Conservation (phyloP, 2,888 invertebrate species). For the Eilema sororculum region DNA sequence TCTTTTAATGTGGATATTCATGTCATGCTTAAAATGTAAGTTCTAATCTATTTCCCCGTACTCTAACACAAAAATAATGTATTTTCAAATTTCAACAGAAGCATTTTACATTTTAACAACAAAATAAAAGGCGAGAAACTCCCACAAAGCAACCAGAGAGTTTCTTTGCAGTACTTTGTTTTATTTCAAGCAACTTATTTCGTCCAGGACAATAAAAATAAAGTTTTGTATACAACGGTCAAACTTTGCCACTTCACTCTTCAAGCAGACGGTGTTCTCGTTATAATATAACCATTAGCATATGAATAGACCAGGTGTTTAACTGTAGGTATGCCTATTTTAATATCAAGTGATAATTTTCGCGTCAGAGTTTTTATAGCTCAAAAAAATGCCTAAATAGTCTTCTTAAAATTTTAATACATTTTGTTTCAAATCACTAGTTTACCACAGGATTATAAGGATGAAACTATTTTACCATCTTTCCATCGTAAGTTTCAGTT, state of each 20-base stretch:
- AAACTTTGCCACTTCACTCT: slow-evolving; percentile 39
- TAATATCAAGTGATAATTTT: slow-evolving; percentile 26
- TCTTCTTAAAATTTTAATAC: background rate
- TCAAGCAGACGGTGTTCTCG: slow-evolving; percentile 16
- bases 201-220: slow-evolving; percentile 54
- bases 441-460: no score
- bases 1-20: background rate
- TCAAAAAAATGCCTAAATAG: background rate
- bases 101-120: slow-evolving; percentile 25
- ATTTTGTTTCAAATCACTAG: background rate
- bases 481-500: no score
- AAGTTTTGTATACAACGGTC: slow-evolving; percentile 49
- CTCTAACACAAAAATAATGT: background rate
- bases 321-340: slow-evolving; percentile 24
- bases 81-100: background rate
- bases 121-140: slow-evolving; percentile 27
- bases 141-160: slow-evolving; percentile 36
- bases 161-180: slow-evolving; percentile 49
- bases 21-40: background rate
- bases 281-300: slow-evolving; percentile 51
- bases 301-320: slow-evolving; percentile 49
- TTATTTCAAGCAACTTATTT: slow-evolving; percentile 50
- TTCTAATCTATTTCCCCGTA: background rate
- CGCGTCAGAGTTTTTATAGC: background rate
- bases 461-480: no score